phyloP scores from a whole-genome alignment of 2,888 invertebrate species.

The Philonicus albiceps region DNA sequence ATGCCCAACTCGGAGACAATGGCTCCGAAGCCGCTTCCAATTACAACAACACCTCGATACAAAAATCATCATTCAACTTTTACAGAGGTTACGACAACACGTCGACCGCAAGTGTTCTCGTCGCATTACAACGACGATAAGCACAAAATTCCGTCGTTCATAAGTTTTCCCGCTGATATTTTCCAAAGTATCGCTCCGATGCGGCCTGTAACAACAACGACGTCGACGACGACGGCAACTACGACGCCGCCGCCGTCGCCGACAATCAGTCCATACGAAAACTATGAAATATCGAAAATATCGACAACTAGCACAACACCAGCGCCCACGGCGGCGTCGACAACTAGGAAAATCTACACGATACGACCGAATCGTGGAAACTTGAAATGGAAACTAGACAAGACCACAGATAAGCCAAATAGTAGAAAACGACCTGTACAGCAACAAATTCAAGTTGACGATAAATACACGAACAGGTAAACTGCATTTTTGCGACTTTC shows the following conservation, averaged over 20 bases:
- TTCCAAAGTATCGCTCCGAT: slow-evolving; percentile 57
- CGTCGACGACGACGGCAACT: slow-evolving; percentile 64
- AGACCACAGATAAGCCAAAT: slow-evolving; percentile 34
- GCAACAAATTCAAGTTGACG: slow-evolving; percentile 49
- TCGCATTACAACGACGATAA: slow-evolving; percentile 52
- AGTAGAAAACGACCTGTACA: slow-evolving; percentile 31
- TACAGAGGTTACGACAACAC: slow-evolving; percentile 57
- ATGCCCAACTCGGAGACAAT: slow-evolving; percentile 71
- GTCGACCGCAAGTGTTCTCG: slow-evolving; percentile 53
- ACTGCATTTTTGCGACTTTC: neutral
- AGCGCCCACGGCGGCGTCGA: slow-evolving; percentile 54
- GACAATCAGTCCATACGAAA: slow-evolving; percentile 47
- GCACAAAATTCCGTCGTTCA: slow-evolving; percentile 59
- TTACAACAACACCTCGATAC: slow-evolving; percentile 48
- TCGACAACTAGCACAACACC: slow-evolving; percentile 52
- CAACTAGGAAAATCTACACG: slow-evolving; percentile 60
- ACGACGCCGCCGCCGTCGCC: slow-evolving; percentile 65
- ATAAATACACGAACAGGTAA: slow-evolving; percentile 51
- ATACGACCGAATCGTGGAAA: slow-evolving; percentile 64
- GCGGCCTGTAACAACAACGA: slow-evolving; percentile 61
- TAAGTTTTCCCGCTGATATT: slow-evolving; percentile 62
- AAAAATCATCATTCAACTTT: neutral
- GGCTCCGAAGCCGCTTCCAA: slow-evolving; percentile 58
- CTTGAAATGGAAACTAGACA: slow-evolving; percentile 62
- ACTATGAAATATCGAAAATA: slow-evolving; percentile 44